phyloP scores from a whole-genome alignment of 1,140 invertebrate species.

The Polyergus mexicanus region DNA sequence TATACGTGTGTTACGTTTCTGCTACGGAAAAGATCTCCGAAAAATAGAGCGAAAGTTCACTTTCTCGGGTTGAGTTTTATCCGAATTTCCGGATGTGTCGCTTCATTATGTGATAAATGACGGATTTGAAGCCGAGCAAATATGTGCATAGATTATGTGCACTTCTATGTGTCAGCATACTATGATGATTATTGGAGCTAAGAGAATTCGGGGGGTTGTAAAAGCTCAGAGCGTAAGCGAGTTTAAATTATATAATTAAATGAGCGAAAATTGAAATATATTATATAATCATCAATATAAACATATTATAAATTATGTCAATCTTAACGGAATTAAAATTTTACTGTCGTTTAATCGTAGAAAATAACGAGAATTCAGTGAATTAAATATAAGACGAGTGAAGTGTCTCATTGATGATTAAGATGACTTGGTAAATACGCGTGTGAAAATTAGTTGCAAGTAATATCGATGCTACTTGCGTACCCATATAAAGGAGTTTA shows the following conservation, averaged over 20 bases:
- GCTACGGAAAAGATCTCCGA: too few species aligned
- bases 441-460: constrained; percentile 15
- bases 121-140: background rate
- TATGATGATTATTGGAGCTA: background rate
- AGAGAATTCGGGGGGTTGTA: background rate
- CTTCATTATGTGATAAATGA: background rate
- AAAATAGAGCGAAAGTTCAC: too few species aligned
- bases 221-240: background rate
- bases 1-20: too few species aligned
- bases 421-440: background rate
- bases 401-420: background rate
- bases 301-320: background rate
- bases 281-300: background rate
- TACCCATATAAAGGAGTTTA: constrained; percentile 50
- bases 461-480: background rate
- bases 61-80: too few species aligned
- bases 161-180: background rate
- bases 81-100: too few species aligned
- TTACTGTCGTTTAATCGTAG: too few species aligned
- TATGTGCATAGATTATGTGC: background rate
- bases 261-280: background rate
- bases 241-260: constrained; percentile 5
- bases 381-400: background rate
- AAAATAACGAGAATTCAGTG: too few species aligned
- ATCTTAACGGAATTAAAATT: too few species aligned